Conservation (phyloP, 2,113 vertebrate genomes). For the Empidonax traillii region DNA sequence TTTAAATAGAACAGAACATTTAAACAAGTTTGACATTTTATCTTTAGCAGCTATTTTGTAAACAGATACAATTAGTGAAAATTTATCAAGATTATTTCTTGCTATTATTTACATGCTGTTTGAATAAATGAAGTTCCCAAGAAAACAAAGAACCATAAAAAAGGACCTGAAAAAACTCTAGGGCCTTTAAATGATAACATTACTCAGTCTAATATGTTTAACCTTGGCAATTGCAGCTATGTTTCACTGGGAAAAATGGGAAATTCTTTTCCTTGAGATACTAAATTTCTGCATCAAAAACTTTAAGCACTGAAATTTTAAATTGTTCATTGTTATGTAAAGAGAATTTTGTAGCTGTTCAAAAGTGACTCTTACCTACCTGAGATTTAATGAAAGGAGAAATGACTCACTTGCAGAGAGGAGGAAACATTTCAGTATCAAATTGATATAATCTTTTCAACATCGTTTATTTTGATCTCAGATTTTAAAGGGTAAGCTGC, state of each 20-base stretch:
- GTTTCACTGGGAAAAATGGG: background rate
- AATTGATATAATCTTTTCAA: conserved; percentile 41
- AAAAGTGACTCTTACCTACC: background rate
- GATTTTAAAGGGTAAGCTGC: background rate
- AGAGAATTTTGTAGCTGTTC: conserved; percentile 19
- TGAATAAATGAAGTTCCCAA: background rate
- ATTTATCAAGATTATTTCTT: background rate
- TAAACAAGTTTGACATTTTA: background rate
- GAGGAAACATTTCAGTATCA: conserved; percentile 31
- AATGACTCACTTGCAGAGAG: conserved; percentile 24
- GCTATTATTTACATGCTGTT: background rate
- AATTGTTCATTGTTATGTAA: conserved; percentile 23
- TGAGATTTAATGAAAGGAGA: conserved; percentile 26
- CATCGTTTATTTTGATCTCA: conserved; percentile 34
- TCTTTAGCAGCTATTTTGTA: background rate
- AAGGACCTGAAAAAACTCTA: background rate
- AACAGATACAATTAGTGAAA: background rate
- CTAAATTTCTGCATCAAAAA: background rate
- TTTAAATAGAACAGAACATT: background rate
- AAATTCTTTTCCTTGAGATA: background rate
- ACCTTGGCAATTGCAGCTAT: background rate
- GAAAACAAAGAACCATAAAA: background rate
- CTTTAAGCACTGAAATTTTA: background rate
- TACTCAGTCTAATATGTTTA: background rate
- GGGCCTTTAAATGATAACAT: background rate